Evolutionary conservation across 1,140 invertebrate species (phyloP), one percentile per base, ranked within the genome.

Genomic region (Cotesia typhae): DNA sequence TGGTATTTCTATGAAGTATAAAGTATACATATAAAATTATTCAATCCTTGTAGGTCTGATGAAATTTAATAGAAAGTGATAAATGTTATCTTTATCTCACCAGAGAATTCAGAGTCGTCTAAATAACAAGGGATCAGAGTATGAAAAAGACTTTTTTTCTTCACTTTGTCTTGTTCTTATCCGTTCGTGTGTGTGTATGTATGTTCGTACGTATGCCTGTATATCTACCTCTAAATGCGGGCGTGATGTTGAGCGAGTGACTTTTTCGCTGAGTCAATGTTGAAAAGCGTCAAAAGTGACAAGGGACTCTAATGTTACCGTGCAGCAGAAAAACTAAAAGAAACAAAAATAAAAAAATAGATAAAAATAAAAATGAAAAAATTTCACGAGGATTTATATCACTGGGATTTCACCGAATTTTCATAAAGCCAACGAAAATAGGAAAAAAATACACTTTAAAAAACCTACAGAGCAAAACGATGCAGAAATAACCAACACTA

Each of bases 31-130:
- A 71, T 71, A 63, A 59, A 51, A 59, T 67, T 38, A 67, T 66
- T 55, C 67, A 67, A 72, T 61, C 37, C 55, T 47, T 17, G 10
- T n/a, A 10, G 41, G 9, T 67, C 64, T 55, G 14, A 66, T 37
- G 65, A 57, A 65, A 72, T 72, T 72, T 61, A 20, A 47, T 37
- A 53, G 57, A 72, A 72, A 67, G 71, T 72, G 71, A 72, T 72
- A 72, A 72, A 72, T 72, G 71, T 67, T 72, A 72, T 72, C 65
- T 72, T 53, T 67, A 72, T 72, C 71, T 72, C 71, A 38, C 51
- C 47, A 3, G 70, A 47, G 71, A 67, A 28, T 65, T 67, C 17
- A 61, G 47, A 72, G 64, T 72, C 71, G 71, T 61, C 68, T 12
- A 51, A 28, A 72, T 61, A 41, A 36, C 28, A 52, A 71, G 63